Evolutionary conservation across 1,140 invertebrate species (phyloP), one percentile per base, ranked within the genome.

Genomic region (Apocrypta bakeri): DNA sequence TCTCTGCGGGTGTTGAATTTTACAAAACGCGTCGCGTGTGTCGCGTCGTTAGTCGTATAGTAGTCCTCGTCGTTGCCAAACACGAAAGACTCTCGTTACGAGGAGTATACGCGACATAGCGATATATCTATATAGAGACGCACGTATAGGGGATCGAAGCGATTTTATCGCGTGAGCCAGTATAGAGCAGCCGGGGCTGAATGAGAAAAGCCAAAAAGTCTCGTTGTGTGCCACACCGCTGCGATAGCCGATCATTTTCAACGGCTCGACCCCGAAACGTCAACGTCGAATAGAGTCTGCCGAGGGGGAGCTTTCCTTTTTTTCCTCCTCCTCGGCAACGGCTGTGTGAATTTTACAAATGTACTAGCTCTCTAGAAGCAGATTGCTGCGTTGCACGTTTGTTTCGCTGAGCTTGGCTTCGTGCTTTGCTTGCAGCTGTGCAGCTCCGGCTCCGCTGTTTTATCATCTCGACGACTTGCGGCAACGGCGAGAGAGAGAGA

Each of bases 61-160:
- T 37, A 2, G 33, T 37, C 33, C n/a, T n/a, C 33, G 33, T 37
- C 33, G 33, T 37, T 37, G 33, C 27, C 56, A n/a, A 24, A 79
- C 86, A 86, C 84, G 86, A 86, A 81, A 87, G 81, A 84, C 79
- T 82, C 85, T 84, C 85, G 83, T 87, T 88, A 88, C 64, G 71
- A 82, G 42, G 21, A 68, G 42, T n/a, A 29, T 21, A 37, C 33
- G n/a, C 33, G 33, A 37, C 3, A 37, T 2, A 4, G 3, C n/a
- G n/a, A n/a, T n/a, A 4, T 48, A 48, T 48, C 14, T 48, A 48
- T 14, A 48, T 3, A 17, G 14, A 17, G 21, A 17, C 1, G 6
- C 0, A n/a, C n/a, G n/a, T n/a, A n/a, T n/a, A n/a, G 17, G 48
- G 17, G 48, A 56, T 14, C 31, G 66, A 68, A 25, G 63, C 56